These are phyloP conservation scores for Nibea albiflora DNA, from an alignment of 2,113 vertebrate genomes.

Conservation along the genomic window DNA sequence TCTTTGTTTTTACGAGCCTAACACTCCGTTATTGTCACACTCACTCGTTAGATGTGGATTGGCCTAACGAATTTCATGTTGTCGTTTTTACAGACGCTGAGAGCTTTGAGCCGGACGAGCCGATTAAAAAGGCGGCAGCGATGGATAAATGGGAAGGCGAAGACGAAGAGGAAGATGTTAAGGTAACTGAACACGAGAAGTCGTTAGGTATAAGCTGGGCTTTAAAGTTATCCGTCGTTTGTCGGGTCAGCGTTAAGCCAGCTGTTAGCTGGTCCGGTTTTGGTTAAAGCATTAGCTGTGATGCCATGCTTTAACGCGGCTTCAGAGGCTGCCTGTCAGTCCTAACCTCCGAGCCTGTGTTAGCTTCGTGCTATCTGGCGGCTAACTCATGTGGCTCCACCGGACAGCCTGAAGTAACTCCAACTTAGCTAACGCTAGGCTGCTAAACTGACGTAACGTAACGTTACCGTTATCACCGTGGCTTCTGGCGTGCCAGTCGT, in stretches of 20 bases:
- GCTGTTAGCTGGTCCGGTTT: no score
- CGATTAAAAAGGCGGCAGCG: slow-evolving; percentile 71
- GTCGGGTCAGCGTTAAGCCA: background rate
- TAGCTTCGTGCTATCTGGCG: slow-evolving; percentile 55
- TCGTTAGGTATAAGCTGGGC: background rate
- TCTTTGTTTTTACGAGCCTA: background rate
- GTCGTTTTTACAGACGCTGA: slow-evolving; percentile 87
- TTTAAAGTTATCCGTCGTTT: background rate
- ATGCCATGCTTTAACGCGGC: slow-evolving; percentile 46
- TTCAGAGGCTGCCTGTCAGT: slow-evolving; percentile 44
- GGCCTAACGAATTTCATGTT: slow-evolving; percentile 57
- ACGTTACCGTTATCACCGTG: no score
- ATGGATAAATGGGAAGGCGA: slow-evolving; percentile 94
- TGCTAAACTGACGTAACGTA: background rate
- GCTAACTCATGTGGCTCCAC: slow-evolving; percentile 73
- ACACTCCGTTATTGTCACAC: background rate
- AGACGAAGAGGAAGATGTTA: slow-evolving; percentile 93
- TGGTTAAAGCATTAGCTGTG: background rate
- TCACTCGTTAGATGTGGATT: slow-evolving; percentile 42
- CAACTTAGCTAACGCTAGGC: background rate
- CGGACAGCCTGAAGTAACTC: slow-evolving; percentile 6
- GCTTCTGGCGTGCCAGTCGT: accelerated
- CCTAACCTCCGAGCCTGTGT: background rate
- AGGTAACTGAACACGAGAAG: slow-evolving; percentile 79
- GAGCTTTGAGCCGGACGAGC: slow-evolving; percentile 88